Evolutionary conservation across 2,888 invertebrate genomes (phyloP), one percentile per base, ranked within the genome.

Genomic region (Lydus trimaculatus): DNA sequence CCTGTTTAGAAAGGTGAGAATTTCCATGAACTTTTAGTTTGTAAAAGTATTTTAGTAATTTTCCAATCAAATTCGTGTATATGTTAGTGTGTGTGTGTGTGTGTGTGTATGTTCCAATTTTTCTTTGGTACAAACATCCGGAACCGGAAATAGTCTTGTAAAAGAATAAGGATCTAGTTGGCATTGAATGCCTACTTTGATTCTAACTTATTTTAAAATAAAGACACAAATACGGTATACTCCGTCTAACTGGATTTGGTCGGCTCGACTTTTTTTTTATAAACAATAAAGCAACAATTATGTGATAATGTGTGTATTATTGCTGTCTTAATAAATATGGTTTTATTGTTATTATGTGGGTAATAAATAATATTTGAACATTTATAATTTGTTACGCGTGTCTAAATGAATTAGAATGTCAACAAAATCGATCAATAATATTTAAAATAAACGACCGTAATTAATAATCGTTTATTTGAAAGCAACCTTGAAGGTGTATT

Each of bases 1-100:
- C 80, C 79, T 78, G 78, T 77, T 78, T 78, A 69, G 70, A 78
- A 72, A 79, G 79, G 80, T 80, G 76, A 79, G 79, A 77, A 63
- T 60, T 69, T 69, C 28, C 56, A 56, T 28, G 15, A 28, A 28
- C 28, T 56, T 52, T 23, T 23, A 3, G 3, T 23, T 6, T 17
- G 11, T 17, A 43, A 17, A 17, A n/a, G 7, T 43, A 43, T 43
- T 43, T 43, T 6, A n/a, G 17, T 17, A 43, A 17, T 43, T 43
- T 43, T 43, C 43, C 43, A 43, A 43, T 33, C 33, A 43, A 43
- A n/a, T 43, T 43, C 11, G 5, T 43, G 5, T n/a, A 11, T 13
- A 36, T 15, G 1, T 13, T 4, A 33, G n/a, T 39, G 15, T n/a
- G 15, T n/a, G n/a, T 39, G 15, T 33, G 33, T 11, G 33, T 33